phyloP scores from a whole-genome alignment of 2,888 invertebrate genomes.

The Branchipolynoe longqiensis region DNA sequence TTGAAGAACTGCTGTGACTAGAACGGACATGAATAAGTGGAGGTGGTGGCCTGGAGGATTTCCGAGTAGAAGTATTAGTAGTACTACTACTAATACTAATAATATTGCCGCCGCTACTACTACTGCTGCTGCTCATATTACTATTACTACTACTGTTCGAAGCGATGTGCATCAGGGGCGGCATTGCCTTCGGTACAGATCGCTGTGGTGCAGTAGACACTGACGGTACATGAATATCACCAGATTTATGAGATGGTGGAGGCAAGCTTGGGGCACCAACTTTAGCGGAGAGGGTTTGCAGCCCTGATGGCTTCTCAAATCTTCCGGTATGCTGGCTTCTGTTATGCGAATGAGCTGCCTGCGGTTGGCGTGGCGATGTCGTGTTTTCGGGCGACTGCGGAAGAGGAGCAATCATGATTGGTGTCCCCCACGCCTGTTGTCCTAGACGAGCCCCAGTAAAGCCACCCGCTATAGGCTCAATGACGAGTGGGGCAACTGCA shows the following conservation, averaged over 20 bases:
- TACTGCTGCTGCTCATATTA: too few relatives aligned
- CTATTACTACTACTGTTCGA: background rate
- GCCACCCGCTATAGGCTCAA: slow-evolving; percentile 11
- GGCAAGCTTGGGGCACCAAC: slow-evolving; percentile 2
- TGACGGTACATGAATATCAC: background rate
- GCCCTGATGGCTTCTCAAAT: background rate
- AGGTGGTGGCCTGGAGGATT: background rate
- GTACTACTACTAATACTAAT: too few relatives aligned
- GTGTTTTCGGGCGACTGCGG: slow-evolving; percentile 8
- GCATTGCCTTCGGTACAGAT: slow-evolving; percentile 27
- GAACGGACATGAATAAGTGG: slow-evolving; percentile 5
- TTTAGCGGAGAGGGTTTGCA: background rate
- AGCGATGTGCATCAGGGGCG: background rate
- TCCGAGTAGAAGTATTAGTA: too few relatives aligned
- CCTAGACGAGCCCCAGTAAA: background rate
- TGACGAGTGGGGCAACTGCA: slow-evolving; percentile 1
- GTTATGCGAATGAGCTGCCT: slow-evolving; percentile 25
- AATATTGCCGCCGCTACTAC: too few relatives aligned
- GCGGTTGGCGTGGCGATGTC: slow-evolving; percentile 9
- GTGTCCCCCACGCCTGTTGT: slow-evolving; percentile 3
- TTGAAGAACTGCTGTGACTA: background rate
- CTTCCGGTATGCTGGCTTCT: background rate
- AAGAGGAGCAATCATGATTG: slow-evolving; percentile 3
- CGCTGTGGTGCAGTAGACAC: background rate
- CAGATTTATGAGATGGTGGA: background rate